Conservation (phyloP, 2,797 vertebrate species). For the Cossypha caffra region DNA sequence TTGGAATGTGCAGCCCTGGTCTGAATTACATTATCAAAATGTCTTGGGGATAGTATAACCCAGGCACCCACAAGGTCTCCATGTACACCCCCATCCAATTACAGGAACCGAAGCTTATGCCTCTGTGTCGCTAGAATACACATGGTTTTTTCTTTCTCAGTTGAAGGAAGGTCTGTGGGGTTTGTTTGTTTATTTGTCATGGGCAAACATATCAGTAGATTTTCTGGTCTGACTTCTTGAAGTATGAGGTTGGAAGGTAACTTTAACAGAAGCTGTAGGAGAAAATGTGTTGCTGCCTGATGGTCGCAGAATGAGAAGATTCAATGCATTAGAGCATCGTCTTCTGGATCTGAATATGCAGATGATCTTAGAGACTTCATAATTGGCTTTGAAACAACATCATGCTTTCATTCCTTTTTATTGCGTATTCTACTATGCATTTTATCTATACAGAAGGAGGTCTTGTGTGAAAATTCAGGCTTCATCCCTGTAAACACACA, state of each 20-base stretch:
- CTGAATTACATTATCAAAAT: neutral
- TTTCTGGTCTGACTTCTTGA: neutral
- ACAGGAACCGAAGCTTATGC: neutral
- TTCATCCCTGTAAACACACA: neutral
- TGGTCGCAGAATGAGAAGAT: neutral
- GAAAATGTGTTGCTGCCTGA: neutral
- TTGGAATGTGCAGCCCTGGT: neutral
- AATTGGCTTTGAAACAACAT: neutral
- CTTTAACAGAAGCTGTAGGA: neutral
- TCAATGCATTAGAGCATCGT: neutral
- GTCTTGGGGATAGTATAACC: neutral
- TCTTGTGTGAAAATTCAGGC: neutral
- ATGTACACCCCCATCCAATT: neutral
- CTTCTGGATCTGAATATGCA: neutral
- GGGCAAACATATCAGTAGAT: neutral
- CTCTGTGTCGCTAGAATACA: accelerated
- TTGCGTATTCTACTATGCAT: neutral
- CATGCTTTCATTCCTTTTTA: neutral
- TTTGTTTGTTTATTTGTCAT: neutral
- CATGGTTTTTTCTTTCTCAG: neutral
- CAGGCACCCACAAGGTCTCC: neutral
- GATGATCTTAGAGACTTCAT: neutral
- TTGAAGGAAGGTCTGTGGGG: neutral
- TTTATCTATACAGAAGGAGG: neutral
- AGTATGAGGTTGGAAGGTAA: neutral